Conservation (phyloP, 2,888 invertebrate genomes). For the Leptogaster cylindrica region DNA sequence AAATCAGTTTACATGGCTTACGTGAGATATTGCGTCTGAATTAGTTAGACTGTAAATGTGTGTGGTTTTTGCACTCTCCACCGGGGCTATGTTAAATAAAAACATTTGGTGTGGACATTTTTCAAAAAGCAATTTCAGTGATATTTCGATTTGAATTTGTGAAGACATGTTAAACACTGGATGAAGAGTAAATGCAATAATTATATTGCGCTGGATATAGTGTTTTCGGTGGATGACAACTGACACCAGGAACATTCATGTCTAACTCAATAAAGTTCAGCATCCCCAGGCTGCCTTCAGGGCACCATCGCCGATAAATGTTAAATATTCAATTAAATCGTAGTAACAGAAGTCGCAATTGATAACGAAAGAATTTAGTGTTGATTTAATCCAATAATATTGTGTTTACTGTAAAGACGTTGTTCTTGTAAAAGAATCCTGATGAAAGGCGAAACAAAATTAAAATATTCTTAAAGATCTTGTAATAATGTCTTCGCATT, state of each 20-base stretch:
- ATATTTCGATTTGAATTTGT: no score
- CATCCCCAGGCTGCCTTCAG: conserved; percentile 6
- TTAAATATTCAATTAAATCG: conserved; percentile 8
- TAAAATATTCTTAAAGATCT: no score
- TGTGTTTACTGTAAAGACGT: no score
- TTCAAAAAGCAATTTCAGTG: conserved; percentile 24
- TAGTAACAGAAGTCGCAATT: no score
- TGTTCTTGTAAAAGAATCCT: no score
- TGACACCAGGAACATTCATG: neutral
- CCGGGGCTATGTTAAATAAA: conserved; percentile 12
- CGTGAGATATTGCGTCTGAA: no score
- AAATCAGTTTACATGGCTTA: no score
- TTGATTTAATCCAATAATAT: no score
- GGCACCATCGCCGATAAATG: neutral
- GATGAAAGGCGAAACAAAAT: no score
- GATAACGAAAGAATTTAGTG: no score
- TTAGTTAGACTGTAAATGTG: no score
- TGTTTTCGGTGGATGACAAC: neutral
- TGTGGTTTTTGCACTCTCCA: conserved; percentile 28
- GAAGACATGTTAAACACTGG: no score
- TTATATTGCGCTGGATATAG: neutral
- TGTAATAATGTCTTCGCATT: conserved; percentile 39
- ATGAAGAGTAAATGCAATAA: neutral
- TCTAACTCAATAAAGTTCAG: conserved; percentile 16
- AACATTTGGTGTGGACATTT: conserved; percentile 4